Base-by-base conservation (phyloP, 35 echinoderm and acorn worm species). In the Lytechinus pictus region DNA sequence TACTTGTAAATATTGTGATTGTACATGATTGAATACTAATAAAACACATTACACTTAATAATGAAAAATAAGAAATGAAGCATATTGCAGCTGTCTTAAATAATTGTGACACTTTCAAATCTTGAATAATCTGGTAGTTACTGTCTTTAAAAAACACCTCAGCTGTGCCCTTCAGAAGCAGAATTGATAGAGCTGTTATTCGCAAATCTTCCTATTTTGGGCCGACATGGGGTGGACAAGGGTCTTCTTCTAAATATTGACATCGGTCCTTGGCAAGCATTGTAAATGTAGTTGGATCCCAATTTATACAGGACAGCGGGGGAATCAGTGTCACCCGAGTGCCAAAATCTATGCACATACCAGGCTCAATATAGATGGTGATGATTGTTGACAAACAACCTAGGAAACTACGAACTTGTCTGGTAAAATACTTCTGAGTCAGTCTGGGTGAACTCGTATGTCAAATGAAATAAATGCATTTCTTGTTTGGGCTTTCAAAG, bases 221-320 rank as follows among this genome's bases (percentile, higher is more conserved):
- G 61, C 61, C 4, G 16, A 24, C 66, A 6, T 16, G 66, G 66
- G 66, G 66, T 79, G 88, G 86, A 44, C 52, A 14, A 52, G 28
- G 0, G 29, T 90, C 88, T 44, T 90, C 88, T 6, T 44, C 88
- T 90, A 90, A 90, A 90, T 90, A 90, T 90, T 90, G 88, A 90
- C 88, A 52, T 90, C 44, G 28, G 88, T 14, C 88, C n/a, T 3
- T 19, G 88, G 29, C 88, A 90, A 54, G 29, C 88, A 90, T 44
- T 90, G 27, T 44, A 13, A 27, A 90, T 90, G 88, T 44, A 90
- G 28, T 52, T 90, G 88, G 88, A 52, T 27, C 16, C 10, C 33
- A 33, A 90, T 90, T 90, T 90, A 52, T 90, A 7, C 66, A 79
- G 66, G 16, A n/a, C 6, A n/a, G 66, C n/a, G 66, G 66, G 66